Evolutionary conservation across 2,113 vertebrate species (phyloP), one percentile per base, ranked within the genome.

Genomic region (Periophthalmodon schlosseri): DNA sequence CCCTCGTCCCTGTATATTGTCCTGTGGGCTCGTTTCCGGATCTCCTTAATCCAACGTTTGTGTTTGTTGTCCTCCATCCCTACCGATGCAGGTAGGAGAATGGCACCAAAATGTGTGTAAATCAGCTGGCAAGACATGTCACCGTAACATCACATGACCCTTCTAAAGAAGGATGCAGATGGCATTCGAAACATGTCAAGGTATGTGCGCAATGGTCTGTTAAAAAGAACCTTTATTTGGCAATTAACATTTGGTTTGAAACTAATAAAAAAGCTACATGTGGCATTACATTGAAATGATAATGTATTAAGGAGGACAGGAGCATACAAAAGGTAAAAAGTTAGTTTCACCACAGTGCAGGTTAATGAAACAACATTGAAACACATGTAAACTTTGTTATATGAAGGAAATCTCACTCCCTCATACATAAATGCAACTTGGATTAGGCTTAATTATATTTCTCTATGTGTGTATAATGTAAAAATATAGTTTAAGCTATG

Each of bases 321-420:
- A 84, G 56, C 74, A 71, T 68, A 87, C 83, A 72, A 28, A 33
- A 79, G 81, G 86, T 86, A 54, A 79, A 76, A 86, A 76, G 75
- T 69, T 3, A 78, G 75, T 68, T 80, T 46, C 75, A 86, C 75
- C 75, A 75, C 85, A 74, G 73, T 12, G 20, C 71, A 82, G 77
- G 80, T 87, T 74, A 82, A 83, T 75, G 70, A 84, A 78, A 70
- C 39, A 65, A 73, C 61, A 61, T 49, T 34, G 71, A 46, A 28
- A 67, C 72, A 79, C 77, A 11, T 68, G 34, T 79, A 72, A 58
- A 5, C 57, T 14, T 12, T 6, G 24, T 66, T 56, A 20, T 0
- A 74, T 18, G 46, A 82, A 84, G 73, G 77, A 78, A 0, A 46
- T 77, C 23, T 83, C 90, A 87, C 73, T 71, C 81, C 79, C 79